These are phyloP conservation scores for Xanthia icteritia DNA, from an alignment of 2,888 invertebrate genomes.

Conservation along the genomic window DNA sequence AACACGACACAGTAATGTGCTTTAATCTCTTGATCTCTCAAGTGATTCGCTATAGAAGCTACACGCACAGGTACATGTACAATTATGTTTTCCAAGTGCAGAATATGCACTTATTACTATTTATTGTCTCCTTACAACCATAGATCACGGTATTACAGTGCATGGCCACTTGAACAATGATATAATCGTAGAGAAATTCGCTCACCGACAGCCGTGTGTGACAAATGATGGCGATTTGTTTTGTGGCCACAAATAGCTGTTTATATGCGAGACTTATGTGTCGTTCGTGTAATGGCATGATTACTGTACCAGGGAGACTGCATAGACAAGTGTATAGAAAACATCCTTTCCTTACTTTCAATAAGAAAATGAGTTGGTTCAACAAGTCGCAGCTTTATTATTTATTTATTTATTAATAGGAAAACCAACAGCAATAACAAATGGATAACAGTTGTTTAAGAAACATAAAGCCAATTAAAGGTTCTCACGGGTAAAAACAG, in stretches of 20 bases:
- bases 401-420: too few species aligned
- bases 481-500: too few species aligned
- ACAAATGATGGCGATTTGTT: conserved; percentile 79
- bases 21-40: neutral
- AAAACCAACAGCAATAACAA: too few species aligned
- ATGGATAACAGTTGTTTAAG: too few species aligned
- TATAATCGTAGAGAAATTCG: conserved; percentile 75
- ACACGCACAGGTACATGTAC: neutral
- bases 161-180: conserved; percentile 51
- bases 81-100: neutral
- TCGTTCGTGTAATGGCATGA: conserved; percentile 65
- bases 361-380: conserved; percentile 12
- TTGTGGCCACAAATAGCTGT: conserved; percentile 71
- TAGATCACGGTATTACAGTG: conserved; percentile 25
- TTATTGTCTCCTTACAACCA: neutral
- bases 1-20: too few species aligned
- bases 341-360: conserved; percentile 51
- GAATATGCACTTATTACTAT: neutral
- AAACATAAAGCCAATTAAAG: too few species aligned
- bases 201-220: conserved; percentile 72
- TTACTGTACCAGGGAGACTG: conserved; percentile 54
- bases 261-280: conserved; percentile 63
- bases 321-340: conserved; percentile 22
- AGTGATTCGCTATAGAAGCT: neutral
- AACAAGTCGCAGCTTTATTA: neutral